Evolutionary conservation across 2,113 vertebrate species (phyloP).

Genomic region (Oryzias javanicus): DNA sequence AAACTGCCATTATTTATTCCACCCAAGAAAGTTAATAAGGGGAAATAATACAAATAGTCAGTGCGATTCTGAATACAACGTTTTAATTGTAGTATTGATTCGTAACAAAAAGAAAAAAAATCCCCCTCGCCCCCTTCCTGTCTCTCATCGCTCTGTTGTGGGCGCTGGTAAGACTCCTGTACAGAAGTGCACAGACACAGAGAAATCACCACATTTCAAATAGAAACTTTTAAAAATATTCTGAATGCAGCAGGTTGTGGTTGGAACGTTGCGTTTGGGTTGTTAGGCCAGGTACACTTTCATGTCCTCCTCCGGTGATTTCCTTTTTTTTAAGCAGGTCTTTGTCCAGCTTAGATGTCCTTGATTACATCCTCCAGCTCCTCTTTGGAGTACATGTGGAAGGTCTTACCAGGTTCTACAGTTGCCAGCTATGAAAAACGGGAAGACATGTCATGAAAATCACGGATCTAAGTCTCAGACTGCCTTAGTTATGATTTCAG

Average conservation of each 20-base stretch:
- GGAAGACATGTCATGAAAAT: constrained; percentile 23
- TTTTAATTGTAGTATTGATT: constrained; percentile 74
- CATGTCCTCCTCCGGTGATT: constrained; percentile 26
- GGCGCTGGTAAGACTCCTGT: constrained; percentile 49
- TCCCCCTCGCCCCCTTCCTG: constrained; percentile 33
- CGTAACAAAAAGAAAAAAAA: constrained; percentile 69
- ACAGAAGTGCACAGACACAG: constrained; percentile 64
- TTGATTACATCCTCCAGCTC: constrained; percentile 98
- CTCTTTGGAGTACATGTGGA: constrained; percentile 99
- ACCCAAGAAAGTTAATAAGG: neutral
- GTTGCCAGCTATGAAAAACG: constrained; percentile 86
- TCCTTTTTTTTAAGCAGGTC: constrained; percentile 17
- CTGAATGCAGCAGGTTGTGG: constrained; percentile 44
- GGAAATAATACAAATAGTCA: constrained; percentile 6
- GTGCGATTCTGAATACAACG: constrained; percentile 65
- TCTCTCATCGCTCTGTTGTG: constrained; percentile 44
- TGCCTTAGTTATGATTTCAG: neutral
- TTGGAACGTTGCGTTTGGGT: constrained; percentile 53
- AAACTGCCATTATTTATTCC: neutral
- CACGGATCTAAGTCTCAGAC: neutral
- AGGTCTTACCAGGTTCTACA: constrained; percentile 92
- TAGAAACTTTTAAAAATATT: constrained; percentile 45
- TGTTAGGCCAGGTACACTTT: constrained; percentile 36
- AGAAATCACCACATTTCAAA: constrained; percentile 62
- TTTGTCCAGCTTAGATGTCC: constrained; percentile 83